Base-by-base conservation (phyloP, 2,113 vertebrate genomes). In the Rhombomys opimus region DNA sequence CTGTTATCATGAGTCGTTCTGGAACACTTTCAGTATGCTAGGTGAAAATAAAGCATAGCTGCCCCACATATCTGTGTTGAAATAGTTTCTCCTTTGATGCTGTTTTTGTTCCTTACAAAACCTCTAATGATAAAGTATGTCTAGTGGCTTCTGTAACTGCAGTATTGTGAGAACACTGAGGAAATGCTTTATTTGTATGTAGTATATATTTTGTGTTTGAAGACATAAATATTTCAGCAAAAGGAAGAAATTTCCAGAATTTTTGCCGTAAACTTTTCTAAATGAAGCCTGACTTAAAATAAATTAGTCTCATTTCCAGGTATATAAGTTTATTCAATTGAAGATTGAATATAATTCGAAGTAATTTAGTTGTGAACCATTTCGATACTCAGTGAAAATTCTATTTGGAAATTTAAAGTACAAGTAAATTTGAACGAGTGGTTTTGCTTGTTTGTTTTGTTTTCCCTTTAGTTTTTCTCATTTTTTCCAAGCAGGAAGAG, bases 361-460 rank as follows among this genome's bases (percentile, higher is more conserved):
- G 46, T 94, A 63, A 87, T 68, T 95, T 90, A 67, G 59, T 88
- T 93, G 96, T 96, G 96, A 65, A 52, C 46, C 25, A 30, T 87
- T 89, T 97, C 54, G 81, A 7, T 81, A 86, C 81, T 50, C 23
- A 78, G 18, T 52, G 61, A 95, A 82, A 92, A 78, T 89, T 70
- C 41, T 89, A 35, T 70, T 90, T 94, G 81, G 72, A 89, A 89
- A 67, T 84, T 32, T 92, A 38, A 95, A 91, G n/a, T 82, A 82
- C 84, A 68, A 70, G 67, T 14, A 38, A 25, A 68, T 94, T 89
- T 89, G 27, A 91, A 61, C 76, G 93, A 57, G 32, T 76, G 52
- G 59, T 41, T 41, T 84, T 84, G n/a, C 15, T 41, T 82, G 20
- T 23, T 89, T 65, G 30, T 61, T 77, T 89, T 46, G 46, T 46